Percentiles rank a stretch among this genome's conserved stretches.
Evolutionary conservation across 2,888 invertebrate species (phyloP).

Genomic region (Phaonia tiefii): DNA sequence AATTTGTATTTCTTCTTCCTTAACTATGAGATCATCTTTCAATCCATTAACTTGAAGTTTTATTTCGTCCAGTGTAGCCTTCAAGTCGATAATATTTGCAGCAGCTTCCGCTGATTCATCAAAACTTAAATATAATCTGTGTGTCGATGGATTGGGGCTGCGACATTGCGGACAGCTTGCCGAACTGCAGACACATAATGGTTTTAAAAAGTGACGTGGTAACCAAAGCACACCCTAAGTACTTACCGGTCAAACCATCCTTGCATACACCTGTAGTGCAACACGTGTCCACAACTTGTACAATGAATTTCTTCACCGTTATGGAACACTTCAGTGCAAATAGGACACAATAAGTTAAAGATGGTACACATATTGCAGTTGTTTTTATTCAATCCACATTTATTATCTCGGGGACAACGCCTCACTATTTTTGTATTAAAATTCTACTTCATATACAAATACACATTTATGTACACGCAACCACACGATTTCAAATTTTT

Average conservation of each 20-base stretch:
- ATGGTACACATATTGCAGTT: too few species aligned
- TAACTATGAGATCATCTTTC: not conserved
- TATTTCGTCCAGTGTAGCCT: not conserved
- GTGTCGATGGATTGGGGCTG: constrained; percentile 28
- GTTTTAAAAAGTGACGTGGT: too few species aligned
- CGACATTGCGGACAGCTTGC: constrained; percentile 73
- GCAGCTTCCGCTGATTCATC: constrained; percentile 59
- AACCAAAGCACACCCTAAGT: too few species aligned
- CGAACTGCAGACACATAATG: constrained; percentile 1
- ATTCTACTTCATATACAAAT: too few species aligned
- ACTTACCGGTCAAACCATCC: not conserved
- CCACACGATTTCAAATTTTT: too few species aligned
- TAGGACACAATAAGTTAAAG: constrained; percentile 2
- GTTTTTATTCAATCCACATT: too few species aligned
- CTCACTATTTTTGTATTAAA: too few species aligned
- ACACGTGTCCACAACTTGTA: constrained; percentile 7
- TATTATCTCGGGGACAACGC: too few species aligned
- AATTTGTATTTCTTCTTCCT: not conserved
- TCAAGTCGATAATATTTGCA: not conserved
- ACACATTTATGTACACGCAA: too few species aligned
- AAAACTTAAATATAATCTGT: constrained; percentile 71
- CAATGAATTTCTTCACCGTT: not conserved
- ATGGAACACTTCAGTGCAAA: not conserved
- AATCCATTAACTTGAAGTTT: not conserved
- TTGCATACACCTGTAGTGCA: not conserved